Evolutionary conservation across 2,888 invertebrate genomes (phyloP), one percentile per base, ranked within the genome.

Genomic region (Argyresthia goedartella): DNA sequence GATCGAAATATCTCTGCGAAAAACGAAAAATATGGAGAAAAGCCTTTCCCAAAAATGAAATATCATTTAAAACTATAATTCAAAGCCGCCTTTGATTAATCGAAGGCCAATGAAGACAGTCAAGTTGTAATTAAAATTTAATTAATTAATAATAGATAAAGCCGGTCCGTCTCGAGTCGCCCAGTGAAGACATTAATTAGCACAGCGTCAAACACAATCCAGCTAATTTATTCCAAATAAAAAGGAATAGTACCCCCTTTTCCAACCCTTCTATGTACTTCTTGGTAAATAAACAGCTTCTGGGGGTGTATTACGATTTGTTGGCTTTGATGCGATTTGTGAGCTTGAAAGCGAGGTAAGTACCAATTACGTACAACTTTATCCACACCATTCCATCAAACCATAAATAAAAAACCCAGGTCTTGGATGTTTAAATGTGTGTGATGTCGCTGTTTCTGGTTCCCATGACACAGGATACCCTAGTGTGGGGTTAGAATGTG

Each of bases 201-300:
- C 65, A 64, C 60, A 55, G 66, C 65, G 64, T 67, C 65, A 69
- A 69, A 70, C 65, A 76, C 79, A 79, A 78, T 76, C 72, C 70
- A 58, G 67, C 71, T 81, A 80, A 82, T 81, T 81, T 81, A 81
- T 81, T 80, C 73, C 71, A 74, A n/a, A 80, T 81, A 78, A 80
- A 80, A 81, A 66, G 63, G 64, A 65, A 67, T 67, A 68, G 62
- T 65, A 64, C 56, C 60, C 63, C 57, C n/a, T 52, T 52, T n/a
- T 10, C 66, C 68, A 25, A 67, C 72, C 73, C 73, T 73, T 69
- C 65, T 25, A 11, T 45, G 10, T 10, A 45, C 10, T 15, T 45
- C 14, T 45, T n/a, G 1, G 10, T 45, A 15, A 14, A 41, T 41
- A 41, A 7, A 41, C 13, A 7, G 13, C 11, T n/a, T 41, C 41